phyloP scores from a whole-genome alignment of 2,888 invertebrate genomes.

The Corbicula japonica region DNA sequence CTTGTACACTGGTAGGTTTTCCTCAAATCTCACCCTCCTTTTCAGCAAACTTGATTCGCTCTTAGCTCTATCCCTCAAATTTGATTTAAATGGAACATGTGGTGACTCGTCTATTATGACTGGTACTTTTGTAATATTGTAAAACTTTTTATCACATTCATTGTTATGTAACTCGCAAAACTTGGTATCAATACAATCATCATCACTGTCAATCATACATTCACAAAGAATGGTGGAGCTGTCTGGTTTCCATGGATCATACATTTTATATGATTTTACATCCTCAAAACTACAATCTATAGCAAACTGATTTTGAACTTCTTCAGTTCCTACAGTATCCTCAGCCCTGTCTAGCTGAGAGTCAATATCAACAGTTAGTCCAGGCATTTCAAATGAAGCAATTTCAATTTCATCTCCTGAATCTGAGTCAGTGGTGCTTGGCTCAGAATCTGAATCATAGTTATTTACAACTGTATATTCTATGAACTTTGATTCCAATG shows the following conservation, averaged over 20 bases:
- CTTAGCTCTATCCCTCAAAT: conserved; percentile 35
- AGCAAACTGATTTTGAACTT: conserved; percentile 28
- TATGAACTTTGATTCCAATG: conserved; percentile 8
- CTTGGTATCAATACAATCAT: not conserved
- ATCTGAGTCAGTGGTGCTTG: conserved; percentile 43
- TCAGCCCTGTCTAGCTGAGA: not conserved
- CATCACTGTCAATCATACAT: conserved; percentile 30
- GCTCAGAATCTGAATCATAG: conserved; percentile 25
- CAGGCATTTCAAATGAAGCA: conserved; percentile 61
- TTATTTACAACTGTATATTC: conserved; percentile 14
- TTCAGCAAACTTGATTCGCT: conserved; percentile 37
- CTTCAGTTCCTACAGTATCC: not conserved
- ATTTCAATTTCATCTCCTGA: conserved; percentile 53
- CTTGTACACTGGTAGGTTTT: conserved; percentile 57
- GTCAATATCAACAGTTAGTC: conserved; percentile 11
- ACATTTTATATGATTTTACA: conserved; percentile 48
- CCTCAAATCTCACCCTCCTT: conserved; percentile 51
- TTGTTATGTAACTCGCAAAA: conserved; percentile 2
- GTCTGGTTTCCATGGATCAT: not conserved
- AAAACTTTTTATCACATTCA: conserved; percentile 17
- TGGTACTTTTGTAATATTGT: conserved; percentile 25
- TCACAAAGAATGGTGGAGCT: conserved; percentile 27
- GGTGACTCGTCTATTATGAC: conserved; percentile 56
- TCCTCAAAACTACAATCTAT: conserved; percentile 63
- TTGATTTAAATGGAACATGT: conserved; percentile 42